These are phyloP conservation scores for Poeciliopsis occidentalis DNA, from an alignment of 2,113 vertebrate species.

Conservation along the genomic window DNA sequence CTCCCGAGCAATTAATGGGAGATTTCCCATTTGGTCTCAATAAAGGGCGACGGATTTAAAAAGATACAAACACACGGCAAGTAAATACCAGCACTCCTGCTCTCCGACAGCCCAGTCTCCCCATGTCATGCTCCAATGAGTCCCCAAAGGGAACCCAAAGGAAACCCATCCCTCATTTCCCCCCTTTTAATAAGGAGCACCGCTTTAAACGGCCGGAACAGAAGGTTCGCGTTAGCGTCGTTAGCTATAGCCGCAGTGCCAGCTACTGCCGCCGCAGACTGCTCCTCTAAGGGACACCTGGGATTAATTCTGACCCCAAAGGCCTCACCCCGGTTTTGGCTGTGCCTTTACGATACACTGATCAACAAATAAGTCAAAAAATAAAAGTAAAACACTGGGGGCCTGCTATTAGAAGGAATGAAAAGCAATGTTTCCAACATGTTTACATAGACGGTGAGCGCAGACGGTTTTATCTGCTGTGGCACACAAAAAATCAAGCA, in stretches of 20 bases:
- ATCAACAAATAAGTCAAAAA: not conserved
- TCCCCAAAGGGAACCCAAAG: conserved; percentile 49
- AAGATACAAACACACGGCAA: conserved; percentile 21
- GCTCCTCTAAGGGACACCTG: conserved; percentile 51
- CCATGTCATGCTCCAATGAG: conserved; percentile 37
- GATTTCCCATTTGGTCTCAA: conserved; percentile 24
- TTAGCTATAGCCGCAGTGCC: conserved; percentile 56
- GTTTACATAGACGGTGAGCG: conserved; percentile 38
- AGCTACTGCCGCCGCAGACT: conserved; percentile 8
- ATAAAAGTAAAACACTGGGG: too few relatives aligned
- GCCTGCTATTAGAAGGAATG: not conserved
- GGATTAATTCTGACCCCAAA: conserved; percentile 54
- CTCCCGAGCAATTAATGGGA: conserved; percentile 33
- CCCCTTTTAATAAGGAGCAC: conserved; percentile 63
- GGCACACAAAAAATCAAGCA: not conserved
- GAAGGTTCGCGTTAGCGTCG: conserved; percentile 73
- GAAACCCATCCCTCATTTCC: conserved; percentile 62
- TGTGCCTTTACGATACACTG: conserved; percentile 20
- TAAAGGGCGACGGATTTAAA: conserved; percentile 34
- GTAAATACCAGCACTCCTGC: conserved; percentile 7
- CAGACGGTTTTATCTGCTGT: conserved; percentile 27
- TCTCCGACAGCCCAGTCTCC: not conserved
- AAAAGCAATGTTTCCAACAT: conserved; percentile 7
- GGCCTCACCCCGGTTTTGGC: conserved; percentile 24
- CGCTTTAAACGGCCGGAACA: conserved; percentile 69